Conservation (phyloP, 2,797 vertebrate genomes). For the Cuculus canorus region DNA sequence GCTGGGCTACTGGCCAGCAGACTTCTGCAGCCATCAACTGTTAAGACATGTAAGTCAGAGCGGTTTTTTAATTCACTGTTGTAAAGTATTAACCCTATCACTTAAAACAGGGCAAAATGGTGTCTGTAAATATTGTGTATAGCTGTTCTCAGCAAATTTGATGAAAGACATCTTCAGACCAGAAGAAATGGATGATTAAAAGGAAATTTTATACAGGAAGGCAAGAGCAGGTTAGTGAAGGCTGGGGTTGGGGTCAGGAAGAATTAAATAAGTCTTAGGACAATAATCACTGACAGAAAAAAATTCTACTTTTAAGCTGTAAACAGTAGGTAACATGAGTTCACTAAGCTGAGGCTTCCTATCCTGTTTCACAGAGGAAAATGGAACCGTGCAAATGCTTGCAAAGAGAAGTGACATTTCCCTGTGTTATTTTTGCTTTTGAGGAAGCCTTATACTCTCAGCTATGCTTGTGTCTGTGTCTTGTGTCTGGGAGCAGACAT, state of each 20-base stretch:
- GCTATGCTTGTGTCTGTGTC: neutral
- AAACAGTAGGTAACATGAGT: neutral
- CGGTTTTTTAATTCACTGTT: neutral
- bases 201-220: neutral
- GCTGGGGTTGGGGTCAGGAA: neutral
- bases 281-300: neutral
- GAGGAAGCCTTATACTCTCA: neutral
- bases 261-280: neutral
- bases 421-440: neutral
- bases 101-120: neutral
- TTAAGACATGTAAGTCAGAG: neutral
- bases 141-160: neutral
- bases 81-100: neutral
- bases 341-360: neutral
- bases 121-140: neutral
- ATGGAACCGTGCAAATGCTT: neutral
- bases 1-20: neutral
- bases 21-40: neutral
- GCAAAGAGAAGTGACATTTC: neutral
- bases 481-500: neutral
- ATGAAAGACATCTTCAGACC: neutral
- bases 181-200: neutral
- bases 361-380: neutral
- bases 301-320: neutral
- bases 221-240: neutral